phyloP scores from a whole-genome alignment of 2,888 invertebrate genomes.

The Drosophila falleni region DNA sequence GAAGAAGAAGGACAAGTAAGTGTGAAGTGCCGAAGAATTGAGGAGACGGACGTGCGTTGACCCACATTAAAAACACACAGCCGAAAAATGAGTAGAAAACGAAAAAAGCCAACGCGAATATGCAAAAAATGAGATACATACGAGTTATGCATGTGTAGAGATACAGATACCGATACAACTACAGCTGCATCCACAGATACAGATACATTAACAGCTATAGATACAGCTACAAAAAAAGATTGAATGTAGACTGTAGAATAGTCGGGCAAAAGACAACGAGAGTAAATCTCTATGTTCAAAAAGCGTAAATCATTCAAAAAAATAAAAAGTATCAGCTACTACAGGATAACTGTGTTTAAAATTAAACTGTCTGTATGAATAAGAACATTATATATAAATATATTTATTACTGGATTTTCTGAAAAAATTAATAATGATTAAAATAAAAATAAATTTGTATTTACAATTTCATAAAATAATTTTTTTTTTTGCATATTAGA shows the following conservation, averaged over 20 bases:
- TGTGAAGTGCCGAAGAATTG: constrained; percentile 1
- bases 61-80: constrained; percentile 59
- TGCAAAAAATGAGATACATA: constrained; percentile 50
- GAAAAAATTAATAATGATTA: too few relatives aligned
- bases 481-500: too few relatives aligned
- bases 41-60: constrained; percentile 68
- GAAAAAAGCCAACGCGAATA: constrained; percentile 47
- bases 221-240: constrained; percentile 16
- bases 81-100: constrained; percentile 32
- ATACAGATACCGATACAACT: too few relatives aligned
- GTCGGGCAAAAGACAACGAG: constrained; percentile 27
- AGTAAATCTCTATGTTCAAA: constrained; percentile 21
- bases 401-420: too few relatives aligned
- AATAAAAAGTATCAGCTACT: constrained; percentile 21
- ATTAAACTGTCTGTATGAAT: too few relatives aligned
- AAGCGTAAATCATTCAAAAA: constrained; percentile 54
- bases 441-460: too few relatives aligned
- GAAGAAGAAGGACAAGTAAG: not conserved
- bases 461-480: not conserved
- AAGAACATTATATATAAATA: too few relatives aligned
- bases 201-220: too few relatives aligned
- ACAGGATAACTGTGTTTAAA: not conserved
- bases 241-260: constrained; percentile 49
- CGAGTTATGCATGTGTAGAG: constrained; percentile 45
- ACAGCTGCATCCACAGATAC: too few relatives aligned